phyloP scores from a whole-genome alignment of 2,113 vertebrate species.

The Vulpes vulpes region DNA sequence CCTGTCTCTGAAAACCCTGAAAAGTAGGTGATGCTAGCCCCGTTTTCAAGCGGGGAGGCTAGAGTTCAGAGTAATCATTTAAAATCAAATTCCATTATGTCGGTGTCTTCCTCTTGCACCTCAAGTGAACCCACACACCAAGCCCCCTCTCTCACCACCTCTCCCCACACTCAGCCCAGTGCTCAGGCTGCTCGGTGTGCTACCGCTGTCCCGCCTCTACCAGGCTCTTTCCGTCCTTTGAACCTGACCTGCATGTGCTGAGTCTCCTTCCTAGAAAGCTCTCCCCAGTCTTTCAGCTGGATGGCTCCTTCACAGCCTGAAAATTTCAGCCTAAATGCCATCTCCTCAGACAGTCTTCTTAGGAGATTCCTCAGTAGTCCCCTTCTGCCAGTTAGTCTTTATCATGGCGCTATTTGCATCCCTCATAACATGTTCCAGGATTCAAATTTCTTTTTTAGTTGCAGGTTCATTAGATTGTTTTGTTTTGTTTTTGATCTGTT shows the following conservation, averaged over 20 bases:
- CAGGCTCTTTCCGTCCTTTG: background rate
- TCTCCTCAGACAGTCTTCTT: conserved; percentile 46
- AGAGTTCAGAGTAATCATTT: background rate
- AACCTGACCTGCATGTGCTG: background rate
- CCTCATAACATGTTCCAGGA: background rate
- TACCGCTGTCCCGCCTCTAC: too few relatives aligned
- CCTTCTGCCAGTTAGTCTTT: conserved; percentile 31
- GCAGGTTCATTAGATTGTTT: background rate
- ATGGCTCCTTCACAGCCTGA: conserved; percentile 18
- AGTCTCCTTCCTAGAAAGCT: background rate
- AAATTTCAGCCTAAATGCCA: conserved; percentile 44
- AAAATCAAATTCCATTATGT: background rate
- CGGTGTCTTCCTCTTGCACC: background rate
- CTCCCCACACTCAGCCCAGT: background rate
- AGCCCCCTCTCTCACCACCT: rapidly evolving
- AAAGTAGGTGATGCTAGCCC: background rate
- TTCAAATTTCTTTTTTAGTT: conserved; percentile 20
- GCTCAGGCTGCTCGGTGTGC: background rate
- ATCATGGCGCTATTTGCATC: background rate
- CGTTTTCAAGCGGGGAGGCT: background rate
- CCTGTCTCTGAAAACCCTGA: background rate
- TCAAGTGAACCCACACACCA: background rate
- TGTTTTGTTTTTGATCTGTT: background rate
- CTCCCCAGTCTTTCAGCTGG: background rate
- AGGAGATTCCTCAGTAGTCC: conserved; percentile 38